Percentiles rank a stretch among this genome's conserved stretches.
phyloP scores from a whole-genome alignment of 1,140 invertebrate species.

The Antheraea mylitta region DNA sequence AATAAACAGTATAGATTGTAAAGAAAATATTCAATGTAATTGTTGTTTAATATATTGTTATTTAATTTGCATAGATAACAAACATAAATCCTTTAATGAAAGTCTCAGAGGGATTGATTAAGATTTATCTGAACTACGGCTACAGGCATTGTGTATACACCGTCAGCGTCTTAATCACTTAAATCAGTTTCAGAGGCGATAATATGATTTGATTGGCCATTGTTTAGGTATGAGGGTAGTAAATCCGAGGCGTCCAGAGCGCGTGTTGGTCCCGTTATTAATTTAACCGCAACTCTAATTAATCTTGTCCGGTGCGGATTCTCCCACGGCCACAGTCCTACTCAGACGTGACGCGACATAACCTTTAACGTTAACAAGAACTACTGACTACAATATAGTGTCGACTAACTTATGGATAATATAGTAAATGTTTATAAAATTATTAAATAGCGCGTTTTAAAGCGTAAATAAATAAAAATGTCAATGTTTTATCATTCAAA shows the following conservation, averaged over 20 bases:
- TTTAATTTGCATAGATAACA: not conserved
- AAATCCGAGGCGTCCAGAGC: constrained; percentile 29
- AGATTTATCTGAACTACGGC: not conserved
- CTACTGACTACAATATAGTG: not conserved
- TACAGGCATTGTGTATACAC: constrained; percentile 2
- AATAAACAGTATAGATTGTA: too few relatives aligned
- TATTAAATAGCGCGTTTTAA: too few relatives aligned
- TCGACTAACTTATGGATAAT: too few relatives aligned
- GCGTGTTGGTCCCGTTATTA: constrained; percentile 53
- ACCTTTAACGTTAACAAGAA: not conserved
- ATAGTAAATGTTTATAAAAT: too few relatives aligned
- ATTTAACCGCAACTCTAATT: constrained; percentile 66
- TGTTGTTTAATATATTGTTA: not conserved
- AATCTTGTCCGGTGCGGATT: constrained; percentile 61
- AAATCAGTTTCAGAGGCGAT: constrained; percentile 22
- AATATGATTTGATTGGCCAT: constrained; percentile 34
- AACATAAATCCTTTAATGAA: not conserved
- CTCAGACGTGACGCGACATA: constrained; percentile 17
- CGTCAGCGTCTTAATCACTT: constrained; percentile 20
- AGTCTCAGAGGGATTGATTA: not conserved
- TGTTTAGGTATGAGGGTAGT: constrained; percentile 22
- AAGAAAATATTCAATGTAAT: too few relatives aligned
- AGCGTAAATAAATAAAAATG: too few relatives aligned
- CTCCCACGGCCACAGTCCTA: constrained; percentile 42
- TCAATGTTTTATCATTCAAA: too few relatives aligned